phyloP scores from a whole-genome alignment of 2,797 vertebrate genomes.

The Aeoliscus strigatus region DNA sequence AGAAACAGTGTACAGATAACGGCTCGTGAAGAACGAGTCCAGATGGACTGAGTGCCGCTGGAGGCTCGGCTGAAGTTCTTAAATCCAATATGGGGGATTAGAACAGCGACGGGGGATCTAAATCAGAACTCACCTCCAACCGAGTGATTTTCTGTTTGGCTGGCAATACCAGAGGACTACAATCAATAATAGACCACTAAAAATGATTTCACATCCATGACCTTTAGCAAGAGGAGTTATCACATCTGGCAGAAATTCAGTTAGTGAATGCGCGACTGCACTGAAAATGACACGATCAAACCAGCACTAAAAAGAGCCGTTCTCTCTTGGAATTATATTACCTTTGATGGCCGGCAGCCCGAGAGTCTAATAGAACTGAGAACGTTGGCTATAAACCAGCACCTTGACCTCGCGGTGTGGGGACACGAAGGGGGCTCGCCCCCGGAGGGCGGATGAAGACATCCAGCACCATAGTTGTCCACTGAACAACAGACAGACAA shows the following conservation, averaged over 20 bases:
- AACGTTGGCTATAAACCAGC: conserved; percentile 40
- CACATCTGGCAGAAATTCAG: conserved; percentile 3
- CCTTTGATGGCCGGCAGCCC: conserved; percentile 25
- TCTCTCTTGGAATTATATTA: conserved; percentile 37
- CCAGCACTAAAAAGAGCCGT: conserved; percentile 8
- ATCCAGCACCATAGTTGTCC: conserved; percentile 24
- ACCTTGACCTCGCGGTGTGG: conserved; percentile 53
- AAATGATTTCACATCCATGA: conserved; percentile 15
- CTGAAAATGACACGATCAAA: conserved; percentile 37
- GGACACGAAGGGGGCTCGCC: conserved; percentile 15
- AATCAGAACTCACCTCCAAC: conserved; percentile 39
- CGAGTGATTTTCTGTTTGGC: conserved; percentile 34
- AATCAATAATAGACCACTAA: conserved; percentile 41
- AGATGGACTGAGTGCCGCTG: too few species aligned
- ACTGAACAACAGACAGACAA: conserved; percentile 25
- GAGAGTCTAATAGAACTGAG: conserved; percentile 33
- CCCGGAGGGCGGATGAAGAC: conserved; percentile 27
- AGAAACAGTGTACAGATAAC: too few species aligned
- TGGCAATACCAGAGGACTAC: conserved; percentile 11
- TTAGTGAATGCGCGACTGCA: conserved; percentile 9
- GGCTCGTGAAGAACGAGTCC: too few species aligned
- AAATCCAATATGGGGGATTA: conserved; percentile 60
- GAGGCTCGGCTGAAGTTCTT: conserved; percentile 21
- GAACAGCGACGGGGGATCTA: conserved; percentile 35
- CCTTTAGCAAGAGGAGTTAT: conserved; percentile 3